These are phyloP conservation scores for Embidobia sp. DNA, from an alignment of 2,888 invertebrate genomes.

Conservation along the genomic window DNA sequence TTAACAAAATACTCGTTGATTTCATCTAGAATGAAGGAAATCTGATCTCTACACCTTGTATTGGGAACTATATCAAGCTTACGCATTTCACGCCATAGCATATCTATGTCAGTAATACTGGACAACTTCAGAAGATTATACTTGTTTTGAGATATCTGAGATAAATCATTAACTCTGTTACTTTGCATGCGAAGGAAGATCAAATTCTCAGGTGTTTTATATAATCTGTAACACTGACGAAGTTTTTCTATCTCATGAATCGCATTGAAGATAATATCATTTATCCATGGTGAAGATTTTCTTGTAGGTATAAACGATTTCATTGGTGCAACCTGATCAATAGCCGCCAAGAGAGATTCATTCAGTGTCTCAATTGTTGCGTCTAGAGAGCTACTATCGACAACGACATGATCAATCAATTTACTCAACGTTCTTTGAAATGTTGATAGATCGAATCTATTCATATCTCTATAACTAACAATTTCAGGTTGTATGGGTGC, in stretches of 20 bases:
- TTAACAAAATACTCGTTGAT: no score
- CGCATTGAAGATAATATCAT: background rate
- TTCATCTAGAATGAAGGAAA: no score
- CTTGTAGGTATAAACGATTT: background rate
- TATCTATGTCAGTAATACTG: background rate
- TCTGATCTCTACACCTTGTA: no score
- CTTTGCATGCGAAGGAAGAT: background rate
- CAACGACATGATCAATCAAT: no score
- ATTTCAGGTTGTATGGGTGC: no score
- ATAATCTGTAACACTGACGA: background rate
- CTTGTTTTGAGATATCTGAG: background rate
- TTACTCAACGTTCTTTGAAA: no score
- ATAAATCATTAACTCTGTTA: constrained; percentile 5
- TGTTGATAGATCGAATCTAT: no score
- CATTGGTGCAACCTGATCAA: constrained; percentile 16
- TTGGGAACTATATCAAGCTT: constrained; percentile 9
- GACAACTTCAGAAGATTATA: background rate
- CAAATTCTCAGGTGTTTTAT: no score
- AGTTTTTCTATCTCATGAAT: constrained; percentile 15
- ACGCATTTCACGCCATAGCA: constrained; percentile 9
- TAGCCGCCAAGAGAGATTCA: no score
- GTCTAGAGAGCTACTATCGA: no score
- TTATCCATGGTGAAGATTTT: constrained; percentile 19
- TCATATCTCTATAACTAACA: background rate
- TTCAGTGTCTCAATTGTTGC: background rate